Conservation (phyloP, 2,888 invertebrate genomes). For the Erebia ligea region DNA sequence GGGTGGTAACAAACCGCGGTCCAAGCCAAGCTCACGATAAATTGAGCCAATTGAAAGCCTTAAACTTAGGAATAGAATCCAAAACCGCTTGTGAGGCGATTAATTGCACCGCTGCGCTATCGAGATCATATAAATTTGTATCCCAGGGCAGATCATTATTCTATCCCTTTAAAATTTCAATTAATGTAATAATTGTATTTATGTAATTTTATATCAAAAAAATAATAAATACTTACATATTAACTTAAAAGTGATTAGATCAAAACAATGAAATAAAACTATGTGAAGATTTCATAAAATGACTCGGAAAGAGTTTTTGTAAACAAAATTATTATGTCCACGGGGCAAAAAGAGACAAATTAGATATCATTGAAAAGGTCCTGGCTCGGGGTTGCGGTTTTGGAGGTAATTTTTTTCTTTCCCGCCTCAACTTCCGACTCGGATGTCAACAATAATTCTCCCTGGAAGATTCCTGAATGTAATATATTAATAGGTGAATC, state of each 20-base stretch:
- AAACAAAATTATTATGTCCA: conserved; percentile 17
- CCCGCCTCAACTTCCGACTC: conserved; percentile 40
- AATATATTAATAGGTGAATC: conserved; percentile 24
- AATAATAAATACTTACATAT: no score
- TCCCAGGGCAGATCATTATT: no score
- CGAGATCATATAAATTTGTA: no score
- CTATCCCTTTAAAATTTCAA: no score
- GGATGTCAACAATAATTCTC: conserved; percentile 41
- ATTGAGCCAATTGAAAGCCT: no score
- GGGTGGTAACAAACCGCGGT: not conserved
- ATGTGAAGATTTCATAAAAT: not conserved
- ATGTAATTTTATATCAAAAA: no score
- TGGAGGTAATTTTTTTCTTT: conserved; percentile 39
- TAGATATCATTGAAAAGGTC: conserved; percentile 37
- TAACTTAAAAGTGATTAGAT: not conserved
- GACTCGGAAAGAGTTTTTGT: not conserved
- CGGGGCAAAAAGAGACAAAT: conserved; percentile 36
- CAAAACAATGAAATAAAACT: not conserved
- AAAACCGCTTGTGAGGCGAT: no score
- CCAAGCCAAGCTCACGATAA: not conserved
- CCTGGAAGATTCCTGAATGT: conserved; percentile 25
- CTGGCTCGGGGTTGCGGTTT: conserved; percentile 29
- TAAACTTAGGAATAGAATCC: no score
- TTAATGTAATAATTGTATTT: no score
- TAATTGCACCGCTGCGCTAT: no score